Evolutionary conservation across 2,113 vertebrate species (phyloP), one percentile per base, ranked within the genome.

Genomic region (Amblyornis subalaris): DNA sequence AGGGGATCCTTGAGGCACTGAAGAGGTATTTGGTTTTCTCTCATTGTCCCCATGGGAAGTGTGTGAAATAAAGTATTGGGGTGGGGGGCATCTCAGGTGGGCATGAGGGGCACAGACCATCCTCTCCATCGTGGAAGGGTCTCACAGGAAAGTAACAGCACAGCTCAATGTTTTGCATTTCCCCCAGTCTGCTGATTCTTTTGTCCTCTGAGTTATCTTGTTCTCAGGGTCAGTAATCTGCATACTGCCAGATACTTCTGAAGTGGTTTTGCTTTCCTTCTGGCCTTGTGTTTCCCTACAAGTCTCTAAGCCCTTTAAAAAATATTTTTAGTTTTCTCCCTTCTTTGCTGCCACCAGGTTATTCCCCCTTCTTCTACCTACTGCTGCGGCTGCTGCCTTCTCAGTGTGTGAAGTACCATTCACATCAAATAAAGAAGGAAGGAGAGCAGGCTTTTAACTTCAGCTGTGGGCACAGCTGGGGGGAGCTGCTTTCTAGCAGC

Each of bases 391-490:
- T 89, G 85, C 86, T 11, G 9, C 86, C 61, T 95, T 85, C 88
- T 93, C 83, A 40, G 88, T 79, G n/a, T 70, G 92, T 84, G 96
- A 94, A 83, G 73, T 48, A 96, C 81, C 48, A 45, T 60, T 94
- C 78, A 82, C 70, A 88, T 95, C 90, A 96, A 90, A 95, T 54
- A 91, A 53, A 94, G 91, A 61, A 67, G 62, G 85, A 88, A 77
- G 86, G 28, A 45, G 83, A 90, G 77, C 58, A 88, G 53, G 64
- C 72, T 96, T 91, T 86, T 90, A 92, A 94, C 96, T 97, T 88
- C 86, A 85, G 35, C 61, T 35, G 47, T 72, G 66, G 84, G 79
- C 94, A 95, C 86, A 81, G 87, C 55, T 82, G 16, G 67, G 51
- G 66, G 53, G 50, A 93, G 75, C 79, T 66, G 65, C 36, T 80